Conservation (phyloP, 2,113 vertebrate genomes). For the Anolis carolinensis region DNA sequence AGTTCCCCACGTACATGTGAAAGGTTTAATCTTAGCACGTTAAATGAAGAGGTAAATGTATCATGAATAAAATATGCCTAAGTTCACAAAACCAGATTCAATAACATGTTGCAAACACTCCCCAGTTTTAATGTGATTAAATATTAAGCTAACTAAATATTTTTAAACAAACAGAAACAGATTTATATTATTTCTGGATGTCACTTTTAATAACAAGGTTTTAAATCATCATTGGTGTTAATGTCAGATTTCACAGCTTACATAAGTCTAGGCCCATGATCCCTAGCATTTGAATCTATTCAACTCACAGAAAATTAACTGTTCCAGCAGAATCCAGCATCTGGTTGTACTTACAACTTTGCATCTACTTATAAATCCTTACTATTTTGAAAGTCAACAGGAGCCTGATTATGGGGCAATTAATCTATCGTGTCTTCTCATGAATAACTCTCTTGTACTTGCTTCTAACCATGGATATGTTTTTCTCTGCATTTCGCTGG, state of each 20-base stretch:
- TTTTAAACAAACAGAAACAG: constrained; percentile 4
- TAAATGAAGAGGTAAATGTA: constrained; percentile 47
- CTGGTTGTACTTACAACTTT: not conserved
- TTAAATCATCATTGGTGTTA: constrained; percentile 10
- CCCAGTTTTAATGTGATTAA: constrained; percentile 47
- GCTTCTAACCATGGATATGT: not conserved
- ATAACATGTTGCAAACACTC: constrained; percentile 47
- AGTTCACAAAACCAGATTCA: constrained; percentile 43
- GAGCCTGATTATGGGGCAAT: not conserved
- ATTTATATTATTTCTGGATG: constrained; percentile 43
- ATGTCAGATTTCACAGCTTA: constrained; percentile 49
- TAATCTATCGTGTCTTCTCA: not conserved
- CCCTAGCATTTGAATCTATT: constrained; percentile 20
- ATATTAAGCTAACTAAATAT: constrained; percentile 31
- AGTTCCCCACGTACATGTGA: constrained; percentile 22
- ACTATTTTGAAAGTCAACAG: not conserved
- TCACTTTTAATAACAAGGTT: constrained; percentile 45
- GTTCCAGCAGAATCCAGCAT: not conserved
- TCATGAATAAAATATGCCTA: constrained; percentile 40
- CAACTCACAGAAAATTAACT: not conserved
- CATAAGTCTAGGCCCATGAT: constrained; percentile 33
- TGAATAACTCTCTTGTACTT: not conserved
- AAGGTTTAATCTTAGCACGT: constrained; percentile 38
- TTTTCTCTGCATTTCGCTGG: not conserved
- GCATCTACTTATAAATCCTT: not conserved